Percentiles rank a stretch among this genome's conserved stretches.
Evolutionary conservation across 1,140 invertebrate genomes (phyloP).

Genomic region (Archivesica marissinica): DNA sequence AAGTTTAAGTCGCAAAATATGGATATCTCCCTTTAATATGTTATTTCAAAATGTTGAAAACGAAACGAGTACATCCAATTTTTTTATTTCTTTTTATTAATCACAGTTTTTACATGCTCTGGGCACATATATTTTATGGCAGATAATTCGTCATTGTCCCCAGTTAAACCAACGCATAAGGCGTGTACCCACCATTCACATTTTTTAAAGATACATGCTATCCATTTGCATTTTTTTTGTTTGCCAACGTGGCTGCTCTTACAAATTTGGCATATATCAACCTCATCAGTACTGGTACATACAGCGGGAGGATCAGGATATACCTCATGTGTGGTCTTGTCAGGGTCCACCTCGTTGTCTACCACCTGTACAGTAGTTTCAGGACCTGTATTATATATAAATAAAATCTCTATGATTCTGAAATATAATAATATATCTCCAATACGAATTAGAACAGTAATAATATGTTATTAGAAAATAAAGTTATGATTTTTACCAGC

Average conservation of each 20-base stretch:
- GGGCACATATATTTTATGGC: background rate
- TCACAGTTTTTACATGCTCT: background rate
- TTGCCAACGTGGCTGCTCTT: background rate
- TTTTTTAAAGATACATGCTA: background rate
- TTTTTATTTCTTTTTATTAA: background rate
- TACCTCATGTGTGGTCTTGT: too few relatives aligned
- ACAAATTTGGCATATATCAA: background rate
- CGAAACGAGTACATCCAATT: background rate
- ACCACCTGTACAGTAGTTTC: too few relatives aligned
- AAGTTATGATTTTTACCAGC: too few relatives aligned
- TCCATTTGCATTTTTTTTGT: background rate
- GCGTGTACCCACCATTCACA: background rate
- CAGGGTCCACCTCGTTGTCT: too few relatives aligned
- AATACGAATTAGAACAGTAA: too few relatives aligned
- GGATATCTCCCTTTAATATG: too few relatives aligned
- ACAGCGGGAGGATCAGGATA: background rate
- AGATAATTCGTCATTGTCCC: background rate
- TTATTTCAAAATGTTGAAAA: too few relatives aligned
- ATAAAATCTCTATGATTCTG: too few relatives aligned
- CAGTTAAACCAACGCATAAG: background rate
- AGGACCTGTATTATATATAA: too few relatives aligned
- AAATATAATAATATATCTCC: too few relatives aligned
- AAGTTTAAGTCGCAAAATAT: background rate
- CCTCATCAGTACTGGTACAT: too few relatives aligned
- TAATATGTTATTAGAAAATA: too few relatives aligned